Evolutionary conservation across 2,888 invertebrate species (phyloP), one percentile per base, ranked within the genome.

Genomic region (Eustalomyia histrio): DNA sequence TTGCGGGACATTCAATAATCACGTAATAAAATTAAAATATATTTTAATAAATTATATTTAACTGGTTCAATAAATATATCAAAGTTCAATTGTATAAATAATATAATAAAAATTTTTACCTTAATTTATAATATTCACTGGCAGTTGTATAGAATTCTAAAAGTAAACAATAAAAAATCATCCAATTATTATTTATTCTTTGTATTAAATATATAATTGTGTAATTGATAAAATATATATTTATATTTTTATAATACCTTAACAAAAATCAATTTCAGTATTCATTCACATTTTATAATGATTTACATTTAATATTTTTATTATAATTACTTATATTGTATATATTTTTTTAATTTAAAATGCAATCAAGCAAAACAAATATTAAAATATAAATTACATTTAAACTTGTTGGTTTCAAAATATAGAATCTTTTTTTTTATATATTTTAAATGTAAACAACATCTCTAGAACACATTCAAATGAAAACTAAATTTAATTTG

Each of bases 401-500:
- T 39, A 8, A 55, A 57, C 47, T 57, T 12, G 10, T 47, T n/a
- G 14, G 43, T 39, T 12, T 39, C 12, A n/a, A 47, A 47, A n/a
- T 47, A 47, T 4, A 2, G n/a, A 58, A 53, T 74, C 68, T 29
- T 53, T 50, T 29, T 29, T 4, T n/a, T n/a, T n/a, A n/a, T 29
- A 29, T 29, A 6, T 29, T 29, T 29, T 29, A 29, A 29, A 29
- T 58, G 58, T 64, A 69, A 69, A 47, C 80, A 67, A 81, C 81
- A 75, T 78, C 71, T 71, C 71, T 58, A 71, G 74, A 81, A 81
- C 71, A 71, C 78, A 74, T 74, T 78, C 81, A 75, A 78, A 78
- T 81, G 78, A 81, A 81, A 81, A 81, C 81, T 81, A 78, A 81
- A 81, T 81, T 81, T 78, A 78, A 78, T 81, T 78, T 78, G 74